Conservation (phyloP, 2,888 invertebrate species). For the Drepanosiphum platanoidis region DNA sequence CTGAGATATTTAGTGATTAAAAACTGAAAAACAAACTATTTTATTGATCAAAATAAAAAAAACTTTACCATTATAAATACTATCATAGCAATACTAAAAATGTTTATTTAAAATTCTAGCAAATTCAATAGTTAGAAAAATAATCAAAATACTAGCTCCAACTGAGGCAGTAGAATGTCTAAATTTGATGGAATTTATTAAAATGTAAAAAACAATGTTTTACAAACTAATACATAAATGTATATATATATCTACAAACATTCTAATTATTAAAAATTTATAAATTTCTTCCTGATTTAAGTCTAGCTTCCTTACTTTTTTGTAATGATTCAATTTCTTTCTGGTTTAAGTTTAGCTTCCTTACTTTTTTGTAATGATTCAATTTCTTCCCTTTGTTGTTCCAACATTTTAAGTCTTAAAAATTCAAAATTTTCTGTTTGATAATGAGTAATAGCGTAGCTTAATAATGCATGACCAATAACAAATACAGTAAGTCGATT, state of each 20-base stretch:
- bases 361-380: background rate
- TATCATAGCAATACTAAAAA: background rate
- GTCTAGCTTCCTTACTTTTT: background rate
- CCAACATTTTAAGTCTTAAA: slow-evolving; percentile 33
- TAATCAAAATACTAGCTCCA: background rate
- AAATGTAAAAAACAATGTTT: slow-evolving; percentile 10
- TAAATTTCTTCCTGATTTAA: background rate
- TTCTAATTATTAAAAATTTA: slow-evolving; percentile 16
- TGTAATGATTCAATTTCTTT: slow-evolving; percentile 16
- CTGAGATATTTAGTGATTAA: too few relatives aligned
- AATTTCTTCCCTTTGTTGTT: slow-evolving; percentile 49
- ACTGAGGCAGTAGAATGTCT: background rate
- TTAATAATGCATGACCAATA: slow-evolving; percentile 47
- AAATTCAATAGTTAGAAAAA: too few relatives aligned
- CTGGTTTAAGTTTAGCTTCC: background rate
- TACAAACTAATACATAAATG: background rate
- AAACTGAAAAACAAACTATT: too few relatives aligned
- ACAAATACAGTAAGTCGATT: slow-evolving; percentile 50
- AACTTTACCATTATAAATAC: too few relatives aligned
- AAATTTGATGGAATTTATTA: background rate
- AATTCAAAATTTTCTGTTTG: slow-evolving; percentile 45
- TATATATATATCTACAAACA: background rate
- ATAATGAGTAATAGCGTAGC: slow-evolving; percentile 37
- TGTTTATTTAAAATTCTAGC: background rate
- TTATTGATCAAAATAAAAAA: too few relatives aligned